Base-by-base conservation (phyloP, 2,797 vertebrate species). In the Bucorvus abyssinicus region DNA sequence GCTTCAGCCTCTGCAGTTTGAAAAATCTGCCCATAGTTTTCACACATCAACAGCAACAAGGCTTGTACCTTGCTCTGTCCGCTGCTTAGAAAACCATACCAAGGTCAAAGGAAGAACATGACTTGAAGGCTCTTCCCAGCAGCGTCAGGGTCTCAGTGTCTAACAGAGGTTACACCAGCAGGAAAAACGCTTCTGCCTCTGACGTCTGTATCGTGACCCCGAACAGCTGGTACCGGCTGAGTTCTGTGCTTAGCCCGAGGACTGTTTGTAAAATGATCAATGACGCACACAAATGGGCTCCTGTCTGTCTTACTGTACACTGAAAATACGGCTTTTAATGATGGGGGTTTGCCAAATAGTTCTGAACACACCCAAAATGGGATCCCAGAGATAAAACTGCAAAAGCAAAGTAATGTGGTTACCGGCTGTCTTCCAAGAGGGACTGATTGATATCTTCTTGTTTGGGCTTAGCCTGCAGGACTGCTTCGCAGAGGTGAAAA, bases 231-330 rank as follows among this genome's bases (percentile, higher is more conserved):
- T 36, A 14, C 22, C 0, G 11, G 65, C 47, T 1, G 32, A 82
- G 84, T 9, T 53, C 21, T 23, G 82, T 5, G 89, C 53, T 10
- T 23, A 47, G 94, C 95, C 93, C 0, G 9, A 86, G 95, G 87
- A 40, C 53, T 93, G 61, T 87, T 88, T 96, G 92, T n/a, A 44
- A 93, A 94, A 82, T 30, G 52, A 95, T 95, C 49, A 1, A 79
- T 95, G 96, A 96, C 56, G 82, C 95, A 96, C 44, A 3, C 83
- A 89, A 93, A 96, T 38, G 81, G 68, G 71, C 77, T 88, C 87
- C 49, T 91, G 94, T 95, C 94, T 92, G 90, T 63, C 93, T 91
- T 75, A 87, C 67, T 49, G 69, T 65, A 84, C 73, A 29, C 70
- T 69, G 83, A 85, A 95, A 95, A 94, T 69, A 90, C 10, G 81